A percentile compares a stretch with the other conserved stretches of the same genome.
Evolutionary conservation across 2,797 vertebrate genomes (phyloP).

Genomic region (Cyprinodon diabolis): DNA sequence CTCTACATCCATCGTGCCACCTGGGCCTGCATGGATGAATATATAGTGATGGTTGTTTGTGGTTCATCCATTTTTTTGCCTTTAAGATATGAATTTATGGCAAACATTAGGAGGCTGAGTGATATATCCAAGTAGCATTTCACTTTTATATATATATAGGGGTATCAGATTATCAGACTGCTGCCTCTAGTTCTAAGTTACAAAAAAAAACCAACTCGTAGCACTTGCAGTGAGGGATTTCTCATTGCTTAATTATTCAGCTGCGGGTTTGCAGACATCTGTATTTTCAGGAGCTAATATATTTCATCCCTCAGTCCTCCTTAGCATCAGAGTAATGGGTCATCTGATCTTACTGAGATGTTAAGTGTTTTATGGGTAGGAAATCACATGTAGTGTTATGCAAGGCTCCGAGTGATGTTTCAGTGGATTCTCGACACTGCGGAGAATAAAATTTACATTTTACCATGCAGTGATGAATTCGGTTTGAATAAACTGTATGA

Average conservation of each 20-base stretch:
- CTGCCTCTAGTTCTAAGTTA: constrained; percentile 11
- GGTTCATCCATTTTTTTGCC: constrained; percentile 44
- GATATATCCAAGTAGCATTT: constrained; percentile 38
- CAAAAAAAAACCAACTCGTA: constrained; percentile 21
- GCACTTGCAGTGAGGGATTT: constrained; percentile 4
- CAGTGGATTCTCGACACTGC: constrained; percentile 16
- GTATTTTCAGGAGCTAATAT: constrained; percentile 11
- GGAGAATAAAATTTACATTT: constrained; percentile 42
- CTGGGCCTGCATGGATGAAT: constrained; percentile 6
- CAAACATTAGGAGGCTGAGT: constrained; percentile 27
- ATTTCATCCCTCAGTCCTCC: constrained; percentile 2
- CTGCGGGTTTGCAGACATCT: constrained; percentile 10
- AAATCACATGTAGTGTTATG: constrained; percentile 37
- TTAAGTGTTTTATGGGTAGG: constrained; percentile 19
- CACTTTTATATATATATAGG: constrained; percentile 10
- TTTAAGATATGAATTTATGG: constrained; percentile 52
- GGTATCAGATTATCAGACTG: constrained; percentile 17
- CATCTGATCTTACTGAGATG: constrained; percentile 37
- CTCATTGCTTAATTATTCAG: constrained; percentile 15
- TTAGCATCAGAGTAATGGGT: constrained; percentile 35
- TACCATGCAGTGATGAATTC: constrained; percentile 21
- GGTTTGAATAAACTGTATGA: constrained; percentile 29
- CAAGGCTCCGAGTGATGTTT: constrained; percentile 49
- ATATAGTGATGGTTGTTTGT: constrained; percentile 22
- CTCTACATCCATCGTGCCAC: constrained; percentile 48